A percentile compares a stretch with the other conserved stretches of the same genome.
Conservation (phyloP, 2,888 invertebrate species). For the Scaptomyza caliginosa region DNA sequence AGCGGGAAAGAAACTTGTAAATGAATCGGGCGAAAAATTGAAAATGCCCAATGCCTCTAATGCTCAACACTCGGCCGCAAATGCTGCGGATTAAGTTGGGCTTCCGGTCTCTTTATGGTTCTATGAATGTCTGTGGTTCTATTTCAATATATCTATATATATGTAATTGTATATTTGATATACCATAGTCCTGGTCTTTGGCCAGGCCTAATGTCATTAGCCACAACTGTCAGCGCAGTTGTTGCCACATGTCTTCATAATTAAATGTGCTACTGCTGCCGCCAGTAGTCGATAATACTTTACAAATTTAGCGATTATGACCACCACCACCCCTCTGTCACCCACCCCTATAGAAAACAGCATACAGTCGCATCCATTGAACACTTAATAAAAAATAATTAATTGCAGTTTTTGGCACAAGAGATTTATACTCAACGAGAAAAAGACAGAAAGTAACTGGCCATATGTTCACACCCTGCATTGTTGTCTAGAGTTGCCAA, state of each 20-base stretch:
- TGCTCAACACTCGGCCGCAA: constrained; percentile 60
- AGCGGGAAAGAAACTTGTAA: constrained; percentile 5
- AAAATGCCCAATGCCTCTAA: constrained; percentile 38
- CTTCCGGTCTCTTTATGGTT: constrained; percentile 41
- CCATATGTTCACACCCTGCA: constrained; percentile 60
- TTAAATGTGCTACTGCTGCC: constrained; percentile 56
- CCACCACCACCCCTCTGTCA: constrained; percentile 31
- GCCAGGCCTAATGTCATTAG: constrained; percentile 65
- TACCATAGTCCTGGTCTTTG: constrained; percentile 16
- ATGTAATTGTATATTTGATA: too few species aligned
- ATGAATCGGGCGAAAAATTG: constrained; percentile 33
- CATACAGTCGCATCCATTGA: constrained; percentile 5
- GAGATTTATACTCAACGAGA: constrained; percentile 17
- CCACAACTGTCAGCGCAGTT: constrained; percentile 67
- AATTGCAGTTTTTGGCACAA: constrained; percentile 72
- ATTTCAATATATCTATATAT: neutral
- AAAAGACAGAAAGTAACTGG: constrained; percentile 15
- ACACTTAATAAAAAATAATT: constrained; percentile 75
- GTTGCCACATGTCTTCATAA: constrained; percentile 75
- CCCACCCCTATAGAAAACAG: neutral
- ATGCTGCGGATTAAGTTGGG: constrained; percentile 67
- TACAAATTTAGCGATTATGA: constrained; percentile 71
- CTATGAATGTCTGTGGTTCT: neutral
- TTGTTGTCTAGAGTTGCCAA: constrained; percentile 36
- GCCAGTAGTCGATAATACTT: constrained; percentile 63